A percentile compares a stretch with the other conserved stretches of the same genome.
These are phyloP conservation scores for Malthinus seriepunctatus DNA, from an alignment of 2,888 invertebrate species.

Conservation along the genomic window DNA sequence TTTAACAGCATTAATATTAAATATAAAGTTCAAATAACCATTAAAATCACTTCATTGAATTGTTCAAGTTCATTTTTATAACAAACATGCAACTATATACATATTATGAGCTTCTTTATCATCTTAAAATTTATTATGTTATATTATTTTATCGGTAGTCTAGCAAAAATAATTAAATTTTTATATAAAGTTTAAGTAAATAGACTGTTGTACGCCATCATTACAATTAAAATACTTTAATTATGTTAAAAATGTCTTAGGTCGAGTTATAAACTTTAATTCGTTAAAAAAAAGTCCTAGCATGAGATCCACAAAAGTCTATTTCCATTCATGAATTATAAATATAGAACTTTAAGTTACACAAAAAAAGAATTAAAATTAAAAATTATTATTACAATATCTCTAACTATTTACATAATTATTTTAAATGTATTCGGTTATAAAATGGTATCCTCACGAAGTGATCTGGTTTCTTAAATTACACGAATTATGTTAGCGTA, in stretches of 20 bases:
- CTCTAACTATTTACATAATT: too few species aligned
- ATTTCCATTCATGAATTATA: too few species aligned
- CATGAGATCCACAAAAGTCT: too few species aligned
- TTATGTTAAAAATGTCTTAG: background rate
- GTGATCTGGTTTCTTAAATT: too few species aligned
- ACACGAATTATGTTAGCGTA: too few species aligned
- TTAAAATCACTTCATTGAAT: constrained; percentile 1
- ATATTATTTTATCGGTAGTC: constrained; percentile 2
- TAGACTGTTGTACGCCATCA: background rate
- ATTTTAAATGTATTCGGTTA: too few species aligned
- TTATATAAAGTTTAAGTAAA: background rate
- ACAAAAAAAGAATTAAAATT: too few species aligned
- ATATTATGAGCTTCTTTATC: constrained; percentile 4
- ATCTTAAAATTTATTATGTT: background rate
- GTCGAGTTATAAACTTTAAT: too few species aligned
- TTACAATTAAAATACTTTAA: background rate
- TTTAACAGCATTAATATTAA: background rate
- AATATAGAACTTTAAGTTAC: too few species aligned
- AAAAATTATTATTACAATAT: too few species aligned
- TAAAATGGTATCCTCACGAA: too few species aligned
- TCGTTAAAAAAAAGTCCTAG: too few species aligned
- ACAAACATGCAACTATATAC: constrained; percentile 6
- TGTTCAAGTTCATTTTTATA: constrained; percentile 3
- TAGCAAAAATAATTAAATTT: constrained; percentile 3
- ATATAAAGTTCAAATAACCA: background rate